phyloP scores from a whole-genome alignment of 2,113 vertebrate species.

The Thamnophis sirtalis region DNA sequence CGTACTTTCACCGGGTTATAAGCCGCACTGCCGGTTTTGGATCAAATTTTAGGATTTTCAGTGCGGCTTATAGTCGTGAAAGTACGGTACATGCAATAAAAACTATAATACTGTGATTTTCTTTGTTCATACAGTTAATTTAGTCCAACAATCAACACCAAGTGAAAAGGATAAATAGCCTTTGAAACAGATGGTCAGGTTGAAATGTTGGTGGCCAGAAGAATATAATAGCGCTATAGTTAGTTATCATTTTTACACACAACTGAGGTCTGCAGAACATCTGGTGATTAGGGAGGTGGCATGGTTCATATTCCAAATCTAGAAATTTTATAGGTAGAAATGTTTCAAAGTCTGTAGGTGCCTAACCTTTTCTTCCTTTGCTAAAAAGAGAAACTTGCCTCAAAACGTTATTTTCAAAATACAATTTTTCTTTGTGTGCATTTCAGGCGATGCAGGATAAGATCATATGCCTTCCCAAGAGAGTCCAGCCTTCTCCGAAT shows the following conservation, averaged over 20 bases:
- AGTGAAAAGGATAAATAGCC: background rate
- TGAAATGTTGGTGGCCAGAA: background rate
- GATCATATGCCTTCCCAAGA: slow-evolving; percentile 96
- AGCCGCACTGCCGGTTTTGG: no score
- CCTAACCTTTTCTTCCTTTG: background rate
- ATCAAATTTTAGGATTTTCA: no score
- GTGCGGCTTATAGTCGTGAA: no score
- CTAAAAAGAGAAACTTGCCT: background rate
- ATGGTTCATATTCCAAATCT: background rate
- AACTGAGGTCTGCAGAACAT: background rate
- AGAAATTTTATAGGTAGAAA: background rate
- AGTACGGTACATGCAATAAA: background rate
- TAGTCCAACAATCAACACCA: background rate
- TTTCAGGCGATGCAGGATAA: slow-evolving; percentile 98
- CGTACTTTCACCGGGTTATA: no score
- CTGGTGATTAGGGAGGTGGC: background rate
- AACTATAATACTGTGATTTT: background rate
- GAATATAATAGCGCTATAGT: background rate
- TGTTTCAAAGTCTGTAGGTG: background rate
- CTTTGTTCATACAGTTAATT: background rate
- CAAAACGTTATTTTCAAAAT: slow-evolving; percentile 47
- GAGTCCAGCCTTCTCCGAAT: slow-evolving; percentile 70
- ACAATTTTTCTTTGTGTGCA: slow-evolving; percentile 57
- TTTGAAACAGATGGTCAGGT: background rate
- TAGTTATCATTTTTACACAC: background rate